Conservation (phyloP, 2,888 invertebrate genomes). For the Neoitamus cyanurus region DNA sequence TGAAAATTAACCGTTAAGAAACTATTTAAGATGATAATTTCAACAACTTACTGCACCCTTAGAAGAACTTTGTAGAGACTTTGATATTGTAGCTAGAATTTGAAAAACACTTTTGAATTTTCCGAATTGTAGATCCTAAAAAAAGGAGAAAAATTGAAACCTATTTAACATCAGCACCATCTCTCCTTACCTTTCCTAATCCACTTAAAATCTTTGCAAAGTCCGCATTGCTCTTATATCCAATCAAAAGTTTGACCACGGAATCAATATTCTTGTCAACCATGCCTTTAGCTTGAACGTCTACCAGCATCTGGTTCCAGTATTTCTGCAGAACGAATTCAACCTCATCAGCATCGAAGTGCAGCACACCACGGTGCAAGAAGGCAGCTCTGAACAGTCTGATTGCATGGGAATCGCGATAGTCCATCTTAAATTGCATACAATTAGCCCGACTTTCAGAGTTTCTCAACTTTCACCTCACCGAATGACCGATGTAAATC, state of each 20-base stretch:
- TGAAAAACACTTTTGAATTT: slow-evolving; percentile 57
- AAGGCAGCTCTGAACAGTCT: slow-evolving; percentile 60
- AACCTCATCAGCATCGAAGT: slow-evolving; percentile 63
- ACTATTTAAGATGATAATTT: not conserved
- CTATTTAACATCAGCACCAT: not conserved
- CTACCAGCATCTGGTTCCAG: slow-evolving; percentile 61
- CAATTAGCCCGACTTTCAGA: not conserved
- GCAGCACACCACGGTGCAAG: slow-evolving; percentile 58
- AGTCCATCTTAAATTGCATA: slow-evolving; percentile 58
- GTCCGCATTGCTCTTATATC: slow-evolving; percentile 62
- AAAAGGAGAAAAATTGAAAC: slow-evolving; percentile 1
- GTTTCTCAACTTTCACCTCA: slow-evolving; percentile 51
- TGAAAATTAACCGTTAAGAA: slow-evolving; percentile 50
- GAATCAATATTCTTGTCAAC: slow-evolving; percentile 56
- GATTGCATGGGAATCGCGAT: slow-evolving; percentile 60
- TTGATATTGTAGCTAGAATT: slow-evolving; percentile 59
- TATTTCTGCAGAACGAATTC: slow-evolving; percentile 62
- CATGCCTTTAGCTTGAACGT: slow-evolving; percentile 54
- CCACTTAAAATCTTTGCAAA: slow-evolving; percentile 53
- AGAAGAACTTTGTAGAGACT: slow-evolving; percentile 59
- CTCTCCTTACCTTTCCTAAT: slow-evolving; percentile 44
- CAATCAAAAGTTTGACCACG: slow-evolving; percentile 51
- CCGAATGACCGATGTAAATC: slow-evolving; percentile 64
- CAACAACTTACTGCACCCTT: slow-evolving; percentile 62
- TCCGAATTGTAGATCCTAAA: slow-evolving; percentile 44